Base-by-base conservation (phyloP, 2,888 invertebrate species). In the Emmelina monodactyla region DNA sequence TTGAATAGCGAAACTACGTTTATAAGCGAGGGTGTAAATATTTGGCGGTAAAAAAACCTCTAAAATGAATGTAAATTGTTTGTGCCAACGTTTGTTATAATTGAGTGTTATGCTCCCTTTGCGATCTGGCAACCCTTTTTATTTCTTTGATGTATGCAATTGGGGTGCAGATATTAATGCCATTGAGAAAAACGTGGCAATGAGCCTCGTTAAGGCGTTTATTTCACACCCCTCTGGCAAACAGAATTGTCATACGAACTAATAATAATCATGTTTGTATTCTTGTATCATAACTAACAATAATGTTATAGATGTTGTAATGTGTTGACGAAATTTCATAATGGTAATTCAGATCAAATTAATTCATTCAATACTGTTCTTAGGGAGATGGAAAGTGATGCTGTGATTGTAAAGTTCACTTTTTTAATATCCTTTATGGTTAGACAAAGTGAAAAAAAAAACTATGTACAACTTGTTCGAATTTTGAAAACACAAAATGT, bases 21-120 rank as follows among this genome's bases (percentile, higher is more conserved):
- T 34, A 30, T 13, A 32, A 33, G 39, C 34, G 32, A 11, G 34
- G 38, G 29, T 16, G 16, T n/a, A n/a, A n/a, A n/a, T 3, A 15
- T 34, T 16, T 39, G 37, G 40, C 38, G 25, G 25, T 25, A 25
- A 25, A 11, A 10, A 25, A 9, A 25, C 25, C 49, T 49, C 45
- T 55, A 60, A 57, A 29, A 29, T 29, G 55, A 67, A 67, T 70
- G 61, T 72, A 70, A 75, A 76, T 68, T 68, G 59, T 69, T 67
- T 68, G 76, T 75, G 78, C 76, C 75, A 75, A 76, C 67, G 63
- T 75, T 71, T 68, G 66, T 73, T 64, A 69, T 73, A 71, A 71
- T 71, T 62, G 68, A 71, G 71, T 69, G 66, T 65, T 64, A 54
- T 57, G 59, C 68, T 62, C 73, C 70, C 73, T 70, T 60, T 56